These are phyloP conservation scores for Lepetodrilus schrolli DNA, from an alignment of 2,888 invertebrate species.

Conservation along the genomic window DNA sequence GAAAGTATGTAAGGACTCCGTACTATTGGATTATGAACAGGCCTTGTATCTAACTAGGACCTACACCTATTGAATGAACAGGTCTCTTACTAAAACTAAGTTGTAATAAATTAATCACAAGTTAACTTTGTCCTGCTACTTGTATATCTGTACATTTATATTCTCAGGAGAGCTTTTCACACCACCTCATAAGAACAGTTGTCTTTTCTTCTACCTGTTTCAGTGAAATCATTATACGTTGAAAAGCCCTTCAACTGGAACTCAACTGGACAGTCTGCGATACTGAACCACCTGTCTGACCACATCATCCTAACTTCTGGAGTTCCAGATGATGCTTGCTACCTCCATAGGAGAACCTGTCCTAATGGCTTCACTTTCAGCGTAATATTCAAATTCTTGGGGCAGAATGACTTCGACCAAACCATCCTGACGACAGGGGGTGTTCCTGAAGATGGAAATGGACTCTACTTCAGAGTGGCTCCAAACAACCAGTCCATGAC, in stretches of 20 bases:
- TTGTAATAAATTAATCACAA: neutral
- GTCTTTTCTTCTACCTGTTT: neutral
- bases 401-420: conserved; percentile 36
- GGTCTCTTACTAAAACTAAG: too few species aligned
- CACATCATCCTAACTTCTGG: conserved; percentile 34
- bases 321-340: conserved; percentile 26
- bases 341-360: conserved; percentile 32
- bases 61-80: too few species aligned
- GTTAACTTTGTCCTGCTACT: neutral
- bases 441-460: conserved; percentile 34
- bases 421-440: conserved; percentile 38
- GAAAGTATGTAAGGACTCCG: too few species aligned
- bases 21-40: too few species aligned
- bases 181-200: too few species aligned
- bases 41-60: too few species aligned
- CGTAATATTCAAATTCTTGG: conserved; percentile 34
- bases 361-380: conserved; percentile 39
- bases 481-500: conserved; percentile 40
- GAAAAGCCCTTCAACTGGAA: conserved; percentile 32
- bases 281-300: conserved; percentile 3
- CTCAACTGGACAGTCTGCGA: conserved; percentile 2
- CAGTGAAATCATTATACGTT: conserved; percentile 35
- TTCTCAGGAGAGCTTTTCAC: too few species aligned
- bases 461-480: conserved; percentile 36
- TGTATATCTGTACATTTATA: neutral